Conservation (phyloP, 2,797 vertebrate species). For the Leptoclinus maculatus region DNA sequence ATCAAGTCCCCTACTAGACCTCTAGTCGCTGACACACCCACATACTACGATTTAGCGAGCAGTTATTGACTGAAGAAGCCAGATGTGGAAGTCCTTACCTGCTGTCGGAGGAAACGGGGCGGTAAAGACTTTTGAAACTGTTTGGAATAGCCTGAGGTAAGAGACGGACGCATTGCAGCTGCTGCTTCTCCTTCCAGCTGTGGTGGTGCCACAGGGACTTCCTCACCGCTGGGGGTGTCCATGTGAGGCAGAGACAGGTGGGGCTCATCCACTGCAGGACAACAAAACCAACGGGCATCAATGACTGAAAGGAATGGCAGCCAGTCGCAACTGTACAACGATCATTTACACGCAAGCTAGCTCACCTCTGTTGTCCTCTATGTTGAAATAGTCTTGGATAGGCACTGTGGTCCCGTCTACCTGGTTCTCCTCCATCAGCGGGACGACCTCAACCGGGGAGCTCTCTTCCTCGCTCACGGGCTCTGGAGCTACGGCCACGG, state of each 20-base stretch:
- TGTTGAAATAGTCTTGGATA: conserved; percentile 82
- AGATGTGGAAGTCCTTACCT: conserved; percentile 82
- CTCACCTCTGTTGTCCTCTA: conserved; percentile 83
- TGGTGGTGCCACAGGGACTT: conserved; percentile 75
- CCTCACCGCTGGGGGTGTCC: conserved; percentile 79
- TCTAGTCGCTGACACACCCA: background rate
- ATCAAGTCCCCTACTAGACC: background rate
- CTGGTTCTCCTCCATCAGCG: conserved; percentile 75
- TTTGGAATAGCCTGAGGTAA: conserved; percentile 96
- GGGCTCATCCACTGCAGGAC: conserved; percentile 79
- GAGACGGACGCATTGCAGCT: conserved; percentile 90
- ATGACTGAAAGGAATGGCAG: background rate
- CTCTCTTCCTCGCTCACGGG: conserved; percentile 60
- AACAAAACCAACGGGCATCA: conserved; percentile 9
- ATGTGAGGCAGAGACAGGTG: conserved; percentile 75
- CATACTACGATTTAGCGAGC: background rate
- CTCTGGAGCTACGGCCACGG: conserved; percentile 59
- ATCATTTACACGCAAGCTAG: background rate
- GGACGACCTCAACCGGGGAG: conserved; percentile 58
- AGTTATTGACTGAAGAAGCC: background rate
- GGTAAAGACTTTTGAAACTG: conserved; percentile 99
- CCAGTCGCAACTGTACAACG: background rate
- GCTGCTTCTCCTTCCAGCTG: conserved; percentile 91
- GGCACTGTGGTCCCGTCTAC: conserved; percentile 68
- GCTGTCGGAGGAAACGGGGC: conserved; percentile 97